Percentiles rank a stretch among this genome's conserved stretches.
phyloP scores from a whole-genome alignment of 2,113 vertebrate genomes.

The Phylloscopus trochilus region DNA sequence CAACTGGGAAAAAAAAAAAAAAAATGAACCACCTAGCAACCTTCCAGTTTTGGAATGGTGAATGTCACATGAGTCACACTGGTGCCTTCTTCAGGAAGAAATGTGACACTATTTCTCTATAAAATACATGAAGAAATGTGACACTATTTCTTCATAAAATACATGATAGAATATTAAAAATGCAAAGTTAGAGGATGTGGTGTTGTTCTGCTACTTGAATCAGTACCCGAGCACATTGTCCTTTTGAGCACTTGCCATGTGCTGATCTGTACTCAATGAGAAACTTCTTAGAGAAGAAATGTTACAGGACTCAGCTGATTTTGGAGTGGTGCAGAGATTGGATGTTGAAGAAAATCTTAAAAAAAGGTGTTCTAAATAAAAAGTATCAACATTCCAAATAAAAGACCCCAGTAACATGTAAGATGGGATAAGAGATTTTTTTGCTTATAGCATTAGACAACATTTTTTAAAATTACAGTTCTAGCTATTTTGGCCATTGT shows the following conservation, averaged over 20 bases:
- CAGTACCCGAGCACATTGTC: fast-evolving
- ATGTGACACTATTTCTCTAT: not conserved
- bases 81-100: not conserved
- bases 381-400: not conserved
- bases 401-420: not conserved
- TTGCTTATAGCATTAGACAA: not conserved
- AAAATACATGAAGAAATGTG: not conserved
- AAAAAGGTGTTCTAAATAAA: not conserved
- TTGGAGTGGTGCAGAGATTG: not conserved
- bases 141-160: not conserved
- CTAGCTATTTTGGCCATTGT: not conserved
- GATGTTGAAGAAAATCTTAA: not conserved
- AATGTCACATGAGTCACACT: not conserved
- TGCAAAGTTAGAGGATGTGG: not conserved
- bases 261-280: not conserved
- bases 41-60: not conserved
- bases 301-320: not conserved
- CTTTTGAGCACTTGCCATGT: not conserved
- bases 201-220: not conserved
- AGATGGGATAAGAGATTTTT: not conserved
- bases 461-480: not conserved
- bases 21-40: not conserved
- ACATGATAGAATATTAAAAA: not conserved
- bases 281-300: not conserved
- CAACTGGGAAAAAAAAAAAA: not conserved